A percentile compares a stretch with the other conserved stretches of the same genome.
Evolutionary conservation across 2,113 vertebrate genomes (phyloP).

Genomic region (Peromyscus polionotus): DNA sequence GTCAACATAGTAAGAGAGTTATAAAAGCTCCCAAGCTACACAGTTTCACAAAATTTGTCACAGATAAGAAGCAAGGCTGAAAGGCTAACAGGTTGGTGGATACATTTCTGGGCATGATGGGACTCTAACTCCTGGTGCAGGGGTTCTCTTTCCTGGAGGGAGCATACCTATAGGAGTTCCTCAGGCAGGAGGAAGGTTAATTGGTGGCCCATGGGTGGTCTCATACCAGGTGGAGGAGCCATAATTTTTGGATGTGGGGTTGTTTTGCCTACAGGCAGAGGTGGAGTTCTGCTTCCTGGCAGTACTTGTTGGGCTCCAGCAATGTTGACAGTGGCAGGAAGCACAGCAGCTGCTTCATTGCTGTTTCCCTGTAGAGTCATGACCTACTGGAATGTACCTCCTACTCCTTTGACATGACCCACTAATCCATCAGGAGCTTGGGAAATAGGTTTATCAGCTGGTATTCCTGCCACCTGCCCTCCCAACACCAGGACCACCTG

Average conservation of each 20-base stretch:
- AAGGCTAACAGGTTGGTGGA: constrained; percentile 90
- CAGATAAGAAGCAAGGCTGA: not conserved
- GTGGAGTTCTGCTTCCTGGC: constrained; percentile 92
- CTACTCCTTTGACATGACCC: constrained; percentile 96
- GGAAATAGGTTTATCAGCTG: constrained; percentile 96
- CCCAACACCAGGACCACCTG: constrained; percentile 96
- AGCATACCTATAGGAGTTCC: constrained; percentile 98
- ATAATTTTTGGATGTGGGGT: constrained; percentile 98
- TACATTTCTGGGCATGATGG: constrained; percentile 97
- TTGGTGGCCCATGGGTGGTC: constrained; percentile 97
- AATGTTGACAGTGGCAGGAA: constrained; percentile 95
- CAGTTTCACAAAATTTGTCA: constrained; percentile 58
- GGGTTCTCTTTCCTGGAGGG: constrained; percentile 96
- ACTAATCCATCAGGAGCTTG: constrained; percentile 96
- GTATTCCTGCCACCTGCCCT: constrained; percentile 96
- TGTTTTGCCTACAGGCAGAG: constrained; percentile 95
- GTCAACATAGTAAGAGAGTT: constrained; percentile 26
- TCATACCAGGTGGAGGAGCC: constrained; percentile 98
- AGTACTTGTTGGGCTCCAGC: constrained; percentile 97
- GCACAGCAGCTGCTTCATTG: constrained; percentile 93
- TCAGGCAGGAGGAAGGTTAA: constrained; percentile 96
- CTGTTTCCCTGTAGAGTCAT: constrained; percentile 97
- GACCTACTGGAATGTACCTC: constrained; percentile 98
- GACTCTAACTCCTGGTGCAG: constrained; percentile 97
- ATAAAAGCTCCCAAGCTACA: constrained; percentile 68